These are phyloP conservation scores for Rhyacophila evoluta DNA, from an alignment of 2,888 invertebrate genomes.

Conservation along the genomic window DNA sequence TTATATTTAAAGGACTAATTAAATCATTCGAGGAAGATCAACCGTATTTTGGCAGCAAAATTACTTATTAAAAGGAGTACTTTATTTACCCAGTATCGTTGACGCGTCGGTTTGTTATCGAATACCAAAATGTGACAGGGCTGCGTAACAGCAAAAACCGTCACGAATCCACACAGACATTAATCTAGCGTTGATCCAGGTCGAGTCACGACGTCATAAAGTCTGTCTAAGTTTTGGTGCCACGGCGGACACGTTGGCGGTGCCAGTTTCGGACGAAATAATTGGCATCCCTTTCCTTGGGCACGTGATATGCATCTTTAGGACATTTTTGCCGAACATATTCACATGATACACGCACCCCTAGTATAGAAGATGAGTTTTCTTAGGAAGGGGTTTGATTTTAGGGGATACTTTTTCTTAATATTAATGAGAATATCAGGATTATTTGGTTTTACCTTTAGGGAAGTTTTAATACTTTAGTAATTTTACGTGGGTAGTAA, in stretches of 20 bases:
- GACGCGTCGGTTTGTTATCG: neutral
- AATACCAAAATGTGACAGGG: neutral
- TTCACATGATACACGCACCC: too few relatives aligned
- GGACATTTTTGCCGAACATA: neutral
- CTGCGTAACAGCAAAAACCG: neutral
- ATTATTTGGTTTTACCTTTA: too few relatives aligned
- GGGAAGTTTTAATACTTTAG: too few relatives aligned
- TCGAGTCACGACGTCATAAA: neutral
- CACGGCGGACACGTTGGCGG: neutral
- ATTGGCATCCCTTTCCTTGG: neutral
- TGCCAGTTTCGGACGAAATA: neutral
- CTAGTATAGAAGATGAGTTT: neutral
- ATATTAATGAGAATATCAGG: neutral
- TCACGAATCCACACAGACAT: neutral
- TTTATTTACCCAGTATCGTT: too few relatives aligned
- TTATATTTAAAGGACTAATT: too few relatives aligned
- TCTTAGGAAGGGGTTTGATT: neutral
- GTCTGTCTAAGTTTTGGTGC: neutral
- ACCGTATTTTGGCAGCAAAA: too few relatives aligned
- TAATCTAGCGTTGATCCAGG: neutral
- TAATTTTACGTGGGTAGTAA: too few relatives aligned
- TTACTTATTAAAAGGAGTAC: too few relatives aligned
- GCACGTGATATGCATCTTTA: constrained; percentile 15
- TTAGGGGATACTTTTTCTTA: neutral
- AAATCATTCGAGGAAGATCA: too few relatives aligned